Percentiles rank a stretch among this genome's conserved stretches.
These are phyloP conservation scores for Dilophus febrilis DNA, from an alignment of 2,888 invertebrate genomes.

Conservation along the genomic window DNA sequence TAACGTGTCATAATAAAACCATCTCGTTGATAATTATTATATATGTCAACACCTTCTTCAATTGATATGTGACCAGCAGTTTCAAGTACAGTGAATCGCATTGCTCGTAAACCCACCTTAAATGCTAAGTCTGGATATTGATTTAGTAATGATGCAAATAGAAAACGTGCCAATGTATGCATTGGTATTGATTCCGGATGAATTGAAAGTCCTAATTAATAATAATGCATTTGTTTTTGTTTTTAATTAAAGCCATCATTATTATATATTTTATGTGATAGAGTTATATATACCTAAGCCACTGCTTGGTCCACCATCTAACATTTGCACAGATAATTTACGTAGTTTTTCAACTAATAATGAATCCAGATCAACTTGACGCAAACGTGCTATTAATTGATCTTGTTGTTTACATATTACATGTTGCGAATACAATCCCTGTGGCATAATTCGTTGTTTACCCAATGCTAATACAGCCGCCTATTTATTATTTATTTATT, in stretches of 20 bases:
- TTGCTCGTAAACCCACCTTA: conserved; percentile 58
- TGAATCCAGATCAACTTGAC: conserved; percentile 59
- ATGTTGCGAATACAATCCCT: conserved; percentile 61
- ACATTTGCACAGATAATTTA: conserved; percentile 47
- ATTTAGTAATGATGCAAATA: conserved; percentile 59
- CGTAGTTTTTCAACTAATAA: conserved; percentile 49
- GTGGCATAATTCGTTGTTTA: conserved; percentile 61
- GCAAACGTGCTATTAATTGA: conserved; percentile 53
- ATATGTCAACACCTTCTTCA: conserved; percentile 24
- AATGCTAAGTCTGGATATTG: conserved; percentile 65
- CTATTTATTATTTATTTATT: too few species aligned
- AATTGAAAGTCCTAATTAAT: conserved; percentile 37
- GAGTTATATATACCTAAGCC: conserved; percentile 36
- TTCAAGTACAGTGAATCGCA: conserved; percentile 61
- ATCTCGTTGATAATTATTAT: conserved; percentile 38
- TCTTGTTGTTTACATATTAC: conserved; percentile 60
- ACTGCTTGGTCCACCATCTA: conserved; percentile 62
- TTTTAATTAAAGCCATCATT: neutral
- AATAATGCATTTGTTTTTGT: conserved; percentile 15
- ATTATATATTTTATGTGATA: neutral
- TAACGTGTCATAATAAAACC: conserved; percentile 39
- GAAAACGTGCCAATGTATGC: conserved; percentile 66
- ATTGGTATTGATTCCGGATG: conserved; percentile 70
- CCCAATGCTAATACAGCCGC: conserved; percentile 63
- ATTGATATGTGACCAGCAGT: conserved; percentile 34